These are phyloP conservation scores for Drosophila kokeensis DNA, from an alignment of 2,888 invertebrate genomes.

Conservation along the genomic window DNA sequence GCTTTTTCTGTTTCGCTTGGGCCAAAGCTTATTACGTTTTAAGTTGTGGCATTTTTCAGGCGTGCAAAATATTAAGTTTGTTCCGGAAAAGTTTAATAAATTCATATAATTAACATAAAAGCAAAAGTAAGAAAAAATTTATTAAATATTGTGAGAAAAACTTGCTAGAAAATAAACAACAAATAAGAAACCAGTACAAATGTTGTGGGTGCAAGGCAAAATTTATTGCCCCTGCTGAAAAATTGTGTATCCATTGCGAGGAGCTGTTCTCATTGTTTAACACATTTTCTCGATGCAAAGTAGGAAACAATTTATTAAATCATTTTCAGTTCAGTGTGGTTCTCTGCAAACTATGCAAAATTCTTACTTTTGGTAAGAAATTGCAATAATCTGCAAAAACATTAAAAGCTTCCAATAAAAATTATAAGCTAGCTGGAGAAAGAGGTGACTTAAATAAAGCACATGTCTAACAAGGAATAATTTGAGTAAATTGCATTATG, in stretches of 20 bases:
- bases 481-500: slow-evolving; percentile 53
- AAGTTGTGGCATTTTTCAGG: slow-evolving; percentile 73
- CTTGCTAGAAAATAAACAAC: background rate
- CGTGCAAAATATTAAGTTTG: slow-evolving; percentile 50
- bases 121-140: slow-evolving; percentile 9
- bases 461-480: slow-evolving; percentile 19
- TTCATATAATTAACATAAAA: background rate
- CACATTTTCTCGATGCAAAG: slow-evolving; percentile 1
- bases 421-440: background rate
- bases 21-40: slow-evolving; percentile 63
- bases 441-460: background rate
- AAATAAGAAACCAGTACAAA: slow-evolving; percentile 30
- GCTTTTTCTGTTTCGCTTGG: slow-evolving; percentile 42
- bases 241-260: slow-evolving; percentile 70
- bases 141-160: slow-evolving; percentile 7
- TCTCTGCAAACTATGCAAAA: background rate
- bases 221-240: slow-evolving; percentile 49
- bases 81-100: slow-evolving; percentile 31
- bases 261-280: slow-evolving; percentile 12
- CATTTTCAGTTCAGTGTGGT: background rate
- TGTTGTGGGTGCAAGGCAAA: slow-evolving; percentile 6
- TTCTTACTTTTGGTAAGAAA: background rate
- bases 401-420: no score
- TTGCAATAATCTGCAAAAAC: background rate
- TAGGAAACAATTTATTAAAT: background rate